Conservation (phyloP, 2,113 vertebrate genomes). For the Hemicordylus capensis region DNA sequence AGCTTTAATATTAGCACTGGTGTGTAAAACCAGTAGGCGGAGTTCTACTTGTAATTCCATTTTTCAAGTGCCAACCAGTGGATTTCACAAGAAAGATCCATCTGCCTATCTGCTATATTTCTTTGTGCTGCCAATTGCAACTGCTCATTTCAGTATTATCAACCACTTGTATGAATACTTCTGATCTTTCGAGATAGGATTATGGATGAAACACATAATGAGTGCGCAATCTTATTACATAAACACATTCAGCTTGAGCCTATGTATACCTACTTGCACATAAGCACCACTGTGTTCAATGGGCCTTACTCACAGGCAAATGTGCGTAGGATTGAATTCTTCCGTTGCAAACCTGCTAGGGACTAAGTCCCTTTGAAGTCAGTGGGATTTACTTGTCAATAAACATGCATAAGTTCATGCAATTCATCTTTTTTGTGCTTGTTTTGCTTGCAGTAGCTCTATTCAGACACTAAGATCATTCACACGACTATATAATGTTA, state of each 20-base stretch:
- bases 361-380: no score
- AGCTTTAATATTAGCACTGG: conserved; percentile 69
- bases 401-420: no score
- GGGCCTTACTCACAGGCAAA: neutral
- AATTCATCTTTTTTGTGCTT: no score
- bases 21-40: neutral
- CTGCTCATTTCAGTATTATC: no score
- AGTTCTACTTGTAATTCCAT: neutral
- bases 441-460: no score
- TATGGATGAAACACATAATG: neutral
- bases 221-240: neutral
- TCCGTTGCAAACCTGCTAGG: no score
- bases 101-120: neutral
- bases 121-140: neutral
- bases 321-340: neutral
- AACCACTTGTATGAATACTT: neutral
- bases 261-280: neutral
- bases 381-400: no score
- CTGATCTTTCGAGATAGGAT: neutral
- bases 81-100: neutral
- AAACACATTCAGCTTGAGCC: neutral
- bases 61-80: neutral
- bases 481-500: no score
- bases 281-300: neutral
- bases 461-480: no score